Conservation (phyloP, 37 sponge, comb jelly and placozoan genomes). For the Bolinopsis microptera region DNA sequence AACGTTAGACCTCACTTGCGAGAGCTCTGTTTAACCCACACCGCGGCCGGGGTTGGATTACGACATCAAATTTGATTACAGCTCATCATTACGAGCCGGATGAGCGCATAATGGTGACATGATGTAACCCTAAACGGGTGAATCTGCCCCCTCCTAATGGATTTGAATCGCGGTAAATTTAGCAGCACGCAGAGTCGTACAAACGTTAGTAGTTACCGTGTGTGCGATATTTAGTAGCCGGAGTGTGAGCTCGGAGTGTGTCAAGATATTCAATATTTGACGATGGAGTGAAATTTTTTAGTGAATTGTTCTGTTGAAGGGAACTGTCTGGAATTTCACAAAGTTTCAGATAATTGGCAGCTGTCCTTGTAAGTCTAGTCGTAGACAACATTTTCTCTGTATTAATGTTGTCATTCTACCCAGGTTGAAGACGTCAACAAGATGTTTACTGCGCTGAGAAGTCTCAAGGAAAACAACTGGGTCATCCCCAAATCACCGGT, state of each 20-base stretch:
- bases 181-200: not conserved
- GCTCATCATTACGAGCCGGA: not conserved
- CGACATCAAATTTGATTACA: not conserved
- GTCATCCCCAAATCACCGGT: slow-evolving; percentile 43
- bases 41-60: not conserved
- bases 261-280: not conserved
- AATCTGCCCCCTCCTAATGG: not conserved
- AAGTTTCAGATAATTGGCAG: not conserved
- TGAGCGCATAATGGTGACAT: too few species aligned
- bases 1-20: not conserved
- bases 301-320: not conserved
- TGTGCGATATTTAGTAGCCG: not conserved
- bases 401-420: not conserved
- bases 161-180: not conserved
- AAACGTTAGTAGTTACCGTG: not conserved
- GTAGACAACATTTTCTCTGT: not conserved
- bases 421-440: slow-evolving; percentile 52
- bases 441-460: slow-evolving; percentile 65
- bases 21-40: not conserved
- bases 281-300: not conserved
- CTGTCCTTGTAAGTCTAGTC: not conserved
- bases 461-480: slow-evolving; percentile 25
- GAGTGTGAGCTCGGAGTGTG: not conserved
- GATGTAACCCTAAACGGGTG: not conserved
- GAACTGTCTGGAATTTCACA: not conserved